Evolutionary conservation across 2,888 invertebrate species (phyloP).

Genomic region (Morpho achilles): DNA sequence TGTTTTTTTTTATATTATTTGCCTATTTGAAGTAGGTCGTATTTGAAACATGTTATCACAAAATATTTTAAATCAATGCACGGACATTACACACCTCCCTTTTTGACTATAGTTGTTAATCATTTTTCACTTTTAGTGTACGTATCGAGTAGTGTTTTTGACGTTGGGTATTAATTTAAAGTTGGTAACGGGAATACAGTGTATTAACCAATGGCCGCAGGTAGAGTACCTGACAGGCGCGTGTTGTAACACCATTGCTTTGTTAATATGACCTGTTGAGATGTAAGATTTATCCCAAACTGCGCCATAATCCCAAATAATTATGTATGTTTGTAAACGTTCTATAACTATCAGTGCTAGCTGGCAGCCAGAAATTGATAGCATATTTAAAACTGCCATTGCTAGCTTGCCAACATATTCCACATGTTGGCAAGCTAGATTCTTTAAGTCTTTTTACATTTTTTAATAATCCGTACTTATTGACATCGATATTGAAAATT

Average conservation of each 20-base stretch:
- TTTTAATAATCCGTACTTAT: too few species aligned
- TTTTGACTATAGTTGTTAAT: constrained; percentile 29
- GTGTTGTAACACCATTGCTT: constrained; percentile 26
- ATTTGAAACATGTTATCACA: too few species aligned
- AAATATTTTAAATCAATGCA: neutral
- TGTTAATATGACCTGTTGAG: constrained; percentile 4
- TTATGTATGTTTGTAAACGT: constrained; percentile 5
- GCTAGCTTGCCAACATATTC: too few species aligned
- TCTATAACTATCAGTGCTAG: neutral
- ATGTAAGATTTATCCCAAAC: constrained; percentile 7
- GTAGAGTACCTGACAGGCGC: constrained; percentile 21
- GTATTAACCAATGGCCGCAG: constrained; percentile 37
- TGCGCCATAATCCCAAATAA: constrained; percentile 5
- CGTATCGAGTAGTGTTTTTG: constrained; percentile 44
- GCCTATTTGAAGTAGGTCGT: too few species aligned
- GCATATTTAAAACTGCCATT: too few species aligned
- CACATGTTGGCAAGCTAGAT: too few species aligned
- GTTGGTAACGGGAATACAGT: constrained; percentile 55
- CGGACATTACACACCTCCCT: neutral
- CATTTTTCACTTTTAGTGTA: constrained; percentile 61
- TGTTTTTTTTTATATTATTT: too few species aligned
- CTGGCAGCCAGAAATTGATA: neutral
- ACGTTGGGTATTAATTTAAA: constrained; percentile 51
- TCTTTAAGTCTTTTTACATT: too few species aligned
- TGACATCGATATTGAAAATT: too few species aligned